Base-by-base conservation (phyloP, 2,797 vertebrate genomes). In the Erpetoichthys calabaricus region DNA sequence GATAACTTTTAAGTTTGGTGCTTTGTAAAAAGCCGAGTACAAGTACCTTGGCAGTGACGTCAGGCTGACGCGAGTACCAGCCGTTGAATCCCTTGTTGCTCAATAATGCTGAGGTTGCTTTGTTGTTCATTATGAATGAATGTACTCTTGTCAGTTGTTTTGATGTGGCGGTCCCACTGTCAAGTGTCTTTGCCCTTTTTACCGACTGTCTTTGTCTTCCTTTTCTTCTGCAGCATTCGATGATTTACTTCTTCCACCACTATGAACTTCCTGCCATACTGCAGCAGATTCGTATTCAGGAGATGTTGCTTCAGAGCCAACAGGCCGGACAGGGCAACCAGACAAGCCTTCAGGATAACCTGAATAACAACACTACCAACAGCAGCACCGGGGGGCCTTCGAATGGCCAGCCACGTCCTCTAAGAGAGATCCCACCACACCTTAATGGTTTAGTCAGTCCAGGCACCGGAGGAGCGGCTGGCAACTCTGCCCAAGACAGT, bases 211-310 rank as follows among this genome's bases (percentile, higher is more conserved):
- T n/a, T 44, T 45, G 47, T 53, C 42, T 61, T 3, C 3, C 54
- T 57, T 9, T 5, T 58, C 47, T 5, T 53, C 8, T 1, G 3
- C 66, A 98, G 94, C 95, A 98, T 66, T 98, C 94, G 0, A 98
- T 98, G 95, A 92, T 98, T 69, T 98, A 98, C 71, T 98, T 98
- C 69, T 97, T 98, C 82, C 95, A 98, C 62, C 95, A 98, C 76
- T 96, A 96, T 0, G 95, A 98, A 82, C 83, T 98, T 54, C 95
- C 95, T 0, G 95, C 95, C 66, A 97, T 98, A 65, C 83, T 98
- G 59, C 94, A 97, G 74, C 94, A 98, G 82, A 89, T 98, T 73
- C 72, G 94, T 45, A 92, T 98, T 71, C 95, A 98, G 75, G 94
- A 98, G 84, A 86, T 97, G 92, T 73, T 98, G 53, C 77, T 97